A percentile compares a stretch with the other conserved stretches of the same genome.
Evolutionary conservation across 1,140 invertebrate genomes (phyloP).

Genomic region (Drosophila tristis): DNA sequence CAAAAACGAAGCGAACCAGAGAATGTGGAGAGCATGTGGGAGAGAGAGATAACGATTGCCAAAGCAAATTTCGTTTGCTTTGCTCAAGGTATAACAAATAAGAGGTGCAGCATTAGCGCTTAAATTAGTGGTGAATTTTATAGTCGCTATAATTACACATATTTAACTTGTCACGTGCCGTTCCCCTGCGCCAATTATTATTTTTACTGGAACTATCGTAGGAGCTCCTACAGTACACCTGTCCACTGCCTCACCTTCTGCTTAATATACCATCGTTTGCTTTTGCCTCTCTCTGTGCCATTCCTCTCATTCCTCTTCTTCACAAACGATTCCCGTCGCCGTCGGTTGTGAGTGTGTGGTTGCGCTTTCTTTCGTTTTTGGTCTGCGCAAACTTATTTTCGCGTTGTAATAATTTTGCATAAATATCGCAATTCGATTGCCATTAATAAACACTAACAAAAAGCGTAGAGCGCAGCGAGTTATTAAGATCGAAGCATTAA

Average conservation of each 20-base stretch:
- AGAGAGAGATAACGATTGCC: conserved; percentile 7
- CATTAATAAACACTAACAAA: conserved; percentile 32
- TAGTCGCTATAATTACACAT: too few relatives aligned
- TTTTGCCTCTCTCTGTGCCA: conserved; percentile 24
- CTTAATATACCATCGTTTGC: neutral
- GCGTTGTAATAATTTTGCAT: conserved; percentile 66
- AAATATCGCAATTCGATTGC: conserved; percentile 61
- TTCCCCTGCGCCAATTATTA: too few relatives aligned
- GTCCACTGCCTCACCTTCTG: too few relatives aligned
- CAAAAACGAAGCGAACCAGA: conserved; percentile 5
- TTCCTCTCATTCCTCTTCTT: conserved; percentile 58
- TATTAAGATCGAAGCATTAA: conserved; percentile 1
- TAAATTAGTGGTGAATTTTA: too few relatives aligned
- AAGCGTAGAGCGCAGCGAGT: neutral
- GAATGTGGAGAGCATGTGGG: conserved; percentile 1
- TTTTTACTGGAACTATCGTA: too few relatives aligned
- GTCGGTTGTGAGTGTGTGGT: conserved; percentile 54
- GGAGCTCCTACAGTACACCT: too few relatives aligned
- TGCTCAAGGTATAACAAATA: too few relatives aligned
- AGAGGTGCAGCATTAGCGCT: too few relatives aligned
- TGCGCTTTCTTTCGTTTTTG: conserved; percentile 59
- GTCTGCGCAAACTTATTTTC: conserved; percentile 63
- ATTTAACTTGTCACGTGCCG: too few relatives aligned
- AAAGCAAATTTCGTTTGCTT: too few relatives aligned
- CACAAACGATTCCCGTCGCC: conserved; percentile 54